phyloP scores from a whole-genome alignment of 1,140 invertebrate species.

The Stegodyphus mimosarum region DNA sequence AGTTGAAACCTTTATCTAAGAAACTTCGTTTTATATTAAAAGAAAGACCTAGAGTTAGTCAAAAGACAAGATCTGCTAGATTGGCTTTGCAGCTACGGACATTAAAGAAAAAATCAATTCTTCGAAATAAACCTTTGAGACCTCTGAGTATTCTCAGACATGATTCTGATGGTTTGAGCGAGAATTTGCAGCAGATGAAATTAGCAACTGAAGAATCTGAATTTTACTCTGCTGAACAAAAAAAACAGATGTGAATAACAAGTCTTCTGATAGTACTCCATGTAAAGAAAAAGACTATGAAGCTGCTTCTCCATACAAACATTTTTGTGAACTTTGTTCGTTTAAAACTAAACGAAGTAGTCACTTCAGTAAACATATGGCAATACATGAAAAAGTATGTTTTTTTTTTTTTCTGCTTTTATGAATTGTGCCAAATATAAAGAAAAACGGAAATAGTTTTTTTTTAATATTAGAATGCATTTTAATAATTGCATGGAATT shows the following conservation, averaged over 20 bases:
- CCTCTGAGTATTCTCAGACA: background rate
- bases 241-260: background rate
- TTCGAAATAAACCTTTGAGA: background rate
- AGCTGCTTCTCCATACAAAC: constrained; percentile 65
- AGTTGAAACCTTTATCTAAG: constrained; percentile 19
- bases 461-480: too few relatives aligned
- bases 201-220: constrained; percentile 32
- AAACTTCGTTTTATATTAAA: constrained; percentile 36
- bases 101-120: constrained; percentile 32
- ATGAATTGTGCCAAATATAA: too few relatives aligned
- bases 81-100: constrained; percentile 21
- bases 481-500: too few relatives aligned
- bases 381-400: constrained; percentile 65
- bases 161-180: constrained; percentile 34
- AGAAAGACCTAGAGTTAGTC: constrained; percentile 27
- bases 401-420: too few relatives aligned
- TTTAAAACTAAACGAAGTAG: constrained; percentile 69
- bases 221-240: constrained; percentile 13
- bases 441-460: too few relatives aligned
- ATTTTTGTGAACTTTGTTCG: constrained; percentile 68
- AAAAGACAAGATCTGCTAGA: background rate
- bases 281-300: constrained; percentile 64
- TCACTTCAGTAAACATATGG: constrained; percentile 67
- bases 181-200: constrained; percentile 49
- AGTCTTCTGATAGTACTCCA: background rate